phyloP scores from a whole-genome alignment of 2,888 invertebrate genomes.

The Plebejus melissa region DNA sequence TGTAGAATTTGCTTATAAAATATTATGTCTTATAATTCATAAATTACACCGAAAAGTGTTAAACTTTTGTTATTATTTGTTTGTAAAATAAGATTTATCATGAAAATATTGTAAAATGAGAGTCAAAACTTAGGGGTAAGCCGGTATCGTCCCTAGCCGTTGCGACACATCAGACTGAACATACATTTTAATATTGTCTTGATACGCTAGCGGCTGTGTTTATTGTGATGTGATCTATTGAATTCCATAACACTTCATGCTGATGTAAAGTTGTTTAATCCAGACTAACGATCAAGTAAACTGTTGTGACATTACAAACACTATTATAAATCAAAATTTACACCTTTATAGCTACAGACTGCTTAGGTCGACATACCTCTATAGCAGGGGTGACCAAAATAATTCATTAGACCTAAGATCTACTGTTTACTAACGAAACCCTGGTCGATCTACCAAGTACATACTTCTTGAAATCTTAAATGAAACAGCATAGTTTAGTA shows the following conservation, averaged over 20 bases:
- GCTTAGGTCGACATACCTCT: too few relatives aligned
- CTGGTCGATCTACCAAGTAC: too few relatives aligned
- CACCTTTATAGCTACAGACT: too few relatives aligned
- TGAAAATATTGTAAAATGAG: constrained; percentile 6
- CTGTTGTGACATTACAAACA: too few relatives aligned
- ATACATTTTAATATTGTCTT: not conserved
- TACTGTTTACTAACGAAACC: too few relatives aligned
- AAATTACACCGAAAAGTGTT: not conserved
- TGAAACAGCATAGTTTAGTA: too few relatives aligned
- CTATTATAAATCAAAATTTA: too few relatives aligned
- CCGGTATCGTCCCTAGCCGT: not conserved
- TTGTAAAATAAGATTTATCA: not conserved
- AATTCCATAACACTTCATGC: not conserved
- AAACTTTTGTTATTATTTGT: not conserved
- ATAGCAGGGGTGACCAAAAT: too few relatives aligned
- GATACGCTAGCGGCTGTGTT: not conserved
- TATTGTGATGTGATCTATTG: not conserved
- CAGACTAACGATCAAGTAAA: too few relatives aligned
- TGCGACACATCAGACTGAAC: not conserved
- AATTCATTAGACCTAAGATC: too few relatives aligned
- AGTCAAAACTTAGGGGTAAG: not conserved
- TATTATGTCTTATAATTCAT: not conserved
- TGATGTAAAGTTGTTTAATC: too few relatives aligned
- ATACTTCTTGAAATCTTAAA: too few relatives aligned
- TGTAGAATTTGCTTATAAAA: not conserved